Base-by-base conservation (phyloP, 2,797 vertebrate species). In the Phaenicophaeus curvirostris region DNA sequence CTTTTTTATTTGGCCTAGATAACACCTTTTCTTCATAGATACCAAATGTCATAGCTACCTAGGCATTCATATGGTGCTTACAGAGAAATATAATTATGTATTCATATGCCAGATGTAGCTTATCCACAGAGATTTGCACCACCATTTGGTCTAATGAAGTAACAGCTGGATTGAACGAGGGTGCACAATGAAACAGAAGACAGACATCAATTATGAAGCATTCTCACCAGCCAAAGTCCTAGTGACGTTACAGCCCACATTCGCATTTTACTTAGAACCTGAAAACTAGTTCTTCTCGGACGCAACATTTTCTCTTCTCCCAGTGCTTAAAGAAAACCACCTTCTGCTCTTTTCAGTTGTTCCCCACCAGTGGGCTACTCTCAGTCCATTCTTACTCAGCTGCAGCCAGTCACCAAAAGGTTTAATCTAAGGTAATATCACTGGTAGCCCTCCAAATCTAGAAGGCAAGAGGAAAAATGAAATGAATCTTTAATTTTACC, bases 81-180 rank as follows among this genome's bases (percentile, higher is more conserved):
- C 31, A 77, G 94, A 93, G 84, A 82, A 89, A 67, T 33, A 35
- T 85, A 74, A 95, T 97, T 95, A 80, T 72, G 33, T 93, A 96
- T 97, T 97, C 84, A 97, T 93, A 25, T 2, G 24, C 90, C 96
- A 96, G 95, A 96, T 97, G 97, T 78, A 94, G 61, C 72, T 53
- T 68, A 83, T 94, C 96, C 90, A 57, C 90, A 95, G 91, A 96
- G 96, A 97, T 95, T 91, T 96, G n/a, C 69, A 81, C 92, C 81
- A 94, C 90, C 81, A 66, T 90, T 97, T 96, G 96, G 95, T 92
- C 89, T 94, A 95, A 93, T 83, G 85, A 92, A 81, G 91, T 89
- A 92, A 87, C 95, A 97, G 91, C 96, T 96, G 96, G 84, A 95
- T 79, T 78, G 90, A 85, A 90, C 6, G 19, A 90, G 35, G 75